These are phyloP conservation scores for Oncorhynchus clarkii DNA, from an alignment of 2,113 vertebrate genomes.

Conservation along the genomic window DNA sequence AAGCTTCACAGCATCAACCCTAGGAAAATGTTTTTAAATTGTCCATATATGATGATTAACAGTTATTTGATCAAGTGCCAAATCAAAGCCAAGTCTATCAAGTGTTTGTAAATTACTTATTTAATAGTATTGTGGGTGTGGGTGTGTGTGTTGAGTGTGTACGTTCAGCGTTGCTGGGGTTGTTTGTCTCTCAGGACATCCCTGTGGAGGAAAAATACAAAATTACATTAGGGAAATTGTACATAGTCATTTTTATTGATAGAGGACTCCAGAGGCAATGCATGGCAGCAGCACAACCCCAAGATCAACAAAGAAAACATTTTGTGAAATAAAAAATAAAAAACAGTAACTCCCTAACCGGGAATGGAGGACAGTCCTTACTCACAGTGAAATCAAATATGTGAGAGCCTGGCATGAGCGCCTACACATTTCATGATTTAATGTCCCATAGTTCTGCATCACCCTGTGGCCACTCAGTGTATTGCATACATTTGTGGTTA, in stretches of 20 bases:
- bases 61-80: slow-evolving; percentile 20
- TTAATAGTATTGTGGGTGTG: background rate
- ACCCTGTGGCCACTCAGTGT: too few relatives aligned
- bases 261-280: too few relatives aligned
- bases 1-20: slow-evolving; percentile 32
- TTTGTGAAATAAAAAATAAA: too few relatives aligned
- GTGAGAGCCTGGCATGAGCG: too few relatives aligned
- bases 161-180: background rate
- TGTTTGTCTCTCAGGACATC: slow-evolving; percentile 53
- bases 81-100: slow-evolving; percentile 30
- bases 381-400: too few relatives aligned
- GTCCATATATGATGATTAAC: slow-evolving; percentile 8
- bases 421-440: too few relatives aligned
- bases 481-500: too few relatives aligned
- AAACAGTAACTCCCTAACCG: too few relatives aligned
- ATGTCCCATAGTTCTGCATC: too few relatives aligned
- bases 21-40: slow-evolving; percentile 15
- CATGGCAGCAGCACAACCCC: too few relatives aligned
- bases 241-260: background rate
- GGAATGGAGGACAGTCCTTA: too few relatives aligned
- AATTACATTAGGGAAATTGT: background rate
- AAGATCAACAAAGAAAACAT: too few relatives aligned
- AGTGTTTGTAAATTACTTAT: slow-evolving; percentile 11
- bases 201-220: slow-evolving; percentile 46
- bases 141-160: slow-evolving; percentile 2